A percentile compares a stretch with the other conserved stretches of the same genome.
Evolutionary conservation across 2,113 vertebrate genomes (phyloP).

Genomic region (Apeltes quadracus): DNA sequence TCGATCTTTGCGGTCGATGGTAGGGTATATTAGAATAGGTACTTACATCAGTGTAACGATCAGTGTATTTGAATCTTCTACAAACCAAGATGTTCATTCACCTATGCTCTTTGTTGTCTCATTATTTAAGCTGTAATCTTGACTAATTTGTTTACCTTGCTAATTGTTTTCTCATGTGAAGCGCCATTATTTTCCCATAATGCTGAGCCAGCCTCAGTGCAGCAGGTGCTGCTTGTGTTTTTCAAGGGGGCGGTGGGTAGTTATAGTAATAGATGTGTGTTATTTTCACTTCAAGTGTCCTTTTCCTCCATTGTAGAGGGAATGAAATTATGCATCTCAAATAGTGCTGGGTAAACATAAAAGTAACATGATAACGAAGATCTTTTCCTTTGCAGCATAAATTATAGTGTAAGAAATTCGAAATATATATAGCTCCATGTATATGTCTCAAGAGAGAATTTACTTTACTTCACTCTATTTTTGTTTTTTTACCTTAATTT

Average conservation of each 20-base stretch:
- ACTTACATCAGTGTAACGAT: neutral
- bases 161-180: conserved; percentile 24
- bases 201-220: conserved; percentile 1
- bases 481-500: conserved; percentile 29
- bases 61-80: neutral
- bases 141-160: neutral
- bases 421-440: neutral
- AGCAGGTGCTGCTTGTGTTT: conserved; percentile 13
- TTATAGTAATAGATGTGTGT: neutral
- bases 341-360: too few relatives aligned
- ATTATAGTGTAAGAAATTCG: neutral
- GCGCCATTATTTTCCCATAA: conserved; percentile 26
- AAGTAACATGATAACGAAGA: too few relatives aligned
- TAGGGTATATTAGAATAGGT: neutral
- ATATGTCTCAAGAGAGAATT: conserved; percentile 6
- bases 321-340: neutral
- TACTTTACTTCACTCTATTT: conserved; percentile 8
- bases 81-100: neutral
- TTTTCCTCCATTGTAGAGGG: neutral
- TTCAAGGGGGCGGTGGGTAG: neutral
- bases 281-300: neutral
- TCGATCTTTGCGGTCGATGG: neutral
- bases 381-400: neutral
- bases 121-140: neutral
- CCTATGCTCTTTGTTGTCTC: neutral